Conservation (phyloP, 2,888 invertebrate genomes). For the Campoplex capitator region DNA sequence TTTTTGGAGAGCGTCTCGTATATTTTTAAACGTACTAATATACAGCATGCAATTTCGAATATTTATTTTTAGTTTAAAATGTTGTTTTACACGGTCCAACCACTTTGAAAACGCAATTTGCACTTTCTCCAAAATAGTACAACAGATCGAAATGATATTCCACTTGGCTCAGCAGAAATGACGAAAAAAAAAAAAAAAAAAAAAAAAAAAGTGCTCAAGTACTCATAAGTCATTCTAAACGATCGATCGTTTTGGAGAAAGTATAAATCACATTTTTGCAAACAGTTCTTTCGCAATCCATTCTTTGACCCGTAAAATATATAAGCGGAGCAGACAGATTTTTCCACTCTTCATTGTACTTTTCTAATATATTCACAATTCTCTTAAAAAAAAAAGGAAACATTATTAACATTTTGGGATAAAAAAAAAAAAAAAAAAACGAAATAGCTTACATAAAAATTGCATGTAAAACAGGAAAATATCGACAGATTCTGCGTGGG, state of each 20-base stretch:
- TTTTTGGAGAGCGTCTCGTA: neutral
- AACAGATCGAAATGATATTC: slow-evolving; percentile 8
- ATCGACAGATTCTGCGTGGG: slow-evolving; percentile 6
- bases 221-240: neutral
- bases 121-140: slow-evolving; percentile 6
- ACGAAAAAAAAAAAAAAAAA: slow-evolving; percentile 9
- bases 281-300: neutral
- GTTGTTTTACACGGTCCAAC: neutral
- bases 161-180: slow-evolving; percentile 10
- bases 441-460: neutral
- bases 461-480: neutral
- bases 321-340: neutral
- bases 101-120: neutral
- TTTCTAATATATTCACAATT: neutral
- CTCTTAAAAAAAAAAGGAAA: neutral
- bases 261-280: neutral
- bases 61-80: neutral
- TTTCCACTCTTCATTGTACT: neutral
- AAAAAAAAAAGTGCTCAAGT: neutral
- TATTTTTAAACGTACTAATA: neutral
- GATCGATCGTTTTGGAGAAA: neutral
- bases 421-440: slow-evolving; percentile 7
- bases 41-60: neutral
- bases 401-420: neutral
- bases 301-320: neutral